Percentiles rank a stretch among this genome's conserved stretches.
Conservation (phyloP, 2,888 invertebrate genomes). For the Pharmacophagus antenor region DNA sequence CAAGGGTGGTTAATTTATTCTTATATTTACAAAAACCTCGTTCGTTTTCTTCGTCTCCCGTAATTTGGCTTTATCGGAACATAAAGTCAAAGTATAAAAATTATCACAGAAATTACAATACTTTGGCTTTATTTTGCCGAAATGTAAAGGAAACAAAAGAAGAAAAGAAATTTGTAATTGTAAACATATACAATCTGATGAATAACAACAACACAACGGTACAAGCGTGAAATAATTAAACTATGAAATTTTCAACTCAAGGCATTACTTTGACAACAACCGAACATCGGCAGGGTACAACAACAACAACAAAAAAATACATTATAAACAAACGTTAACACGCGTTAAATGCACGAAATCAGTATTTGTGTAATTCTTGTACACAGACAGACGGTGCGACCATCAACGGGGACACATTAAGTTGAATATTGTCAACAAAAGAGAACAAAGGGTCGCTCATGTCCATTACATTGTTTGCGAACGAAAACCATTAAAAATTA, state of each 20-base stretch:
- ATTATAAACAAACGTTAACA: slow-evolving; percentile 40
- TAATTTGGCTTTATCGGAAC: no score
- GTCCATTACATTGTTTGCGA: slow-evolving; percentile 59
- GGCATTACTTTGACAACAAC: slow-evolving; percentile 24
- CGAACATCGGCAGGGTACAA: slow-evolving; percentile 37
- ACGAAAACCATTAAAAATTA: slow-evolving; percentile 74
- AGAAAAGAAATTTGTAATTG: neutral
- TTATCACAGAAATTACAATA: no score
- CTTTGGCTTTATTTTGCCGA: neutral
- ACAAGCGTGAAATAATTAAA: slow-evolving; percentile 14
- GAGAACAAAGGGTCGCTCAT: slow-evolving; percentile 48
- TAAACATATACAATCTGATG: slow-evolving; percentile 31
- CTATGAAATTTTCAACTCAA: slow-evolving; percentile 17
- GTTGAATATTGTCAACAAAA: slow-evolving; percentile 57
- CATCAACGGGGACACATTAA: slow-evolving; percentile 66
- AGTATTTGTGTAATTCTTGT: slow-evolving; percentile 54
- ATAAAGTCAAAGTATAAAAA: no score
- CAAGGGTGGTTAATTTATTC: no score
- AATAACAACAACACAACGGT: slow-evolving; percentile 29
- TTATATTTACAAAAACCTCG: no score
- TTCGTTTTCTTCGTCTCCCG: no score
- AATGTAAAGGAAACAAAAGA: neutral
- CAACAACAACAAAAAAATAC: slow-evolving; percentile 26
- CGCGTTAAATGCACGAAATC: slow-evolving; percentile 63
- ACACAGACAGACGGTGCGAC: slow-evolving; percentile 55